These are phyloP conservation scores for Trachymyrmex cornetzi DNA, from an alignment of 1,140 invertebrate genomes.

Conservation along the genomic window DNA sequence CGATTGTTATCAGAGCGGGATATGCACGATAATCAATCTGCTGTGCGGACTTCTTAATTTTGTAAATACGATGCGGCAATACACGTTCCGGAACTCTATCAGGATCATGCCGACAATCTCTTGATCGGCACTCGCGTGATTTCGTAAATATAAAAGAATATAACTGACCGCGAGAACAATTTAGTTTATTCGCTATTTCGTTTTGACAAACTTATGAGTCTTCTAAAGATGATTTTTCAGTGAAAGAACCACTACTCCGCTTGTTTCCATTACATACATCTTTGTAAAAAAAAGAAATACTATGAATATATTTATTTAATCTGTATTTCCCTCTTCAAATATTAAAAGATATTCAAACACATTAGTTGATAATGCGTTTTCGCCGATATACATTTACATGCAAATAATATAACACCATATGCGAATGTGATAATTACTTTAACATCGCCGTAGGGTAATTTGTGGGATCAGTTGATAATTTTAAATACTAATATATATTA, in stretches of 20 bases:
- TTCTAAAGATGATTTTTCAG: constrained; percentile 7
- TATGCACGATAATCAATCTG: constrained; percentile 68
- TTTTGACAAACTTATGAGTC: not conserved
- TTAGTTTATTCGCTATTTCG: not conserved
- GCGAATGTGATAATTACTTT: constrained; percentile 59
- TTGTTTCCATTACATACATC: constrained; percentile 11
- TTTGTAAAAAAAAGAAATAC: constrained; percentile 40
- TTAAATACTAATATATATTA: constrained; percentile 51
- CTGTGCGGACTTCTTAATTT: constrained; percentile 59
- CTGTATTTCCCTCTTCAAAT: not conserved
- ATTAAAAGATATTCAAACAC: constrained; percentile 26
- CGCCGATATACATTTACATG: constrained; percentile 47
- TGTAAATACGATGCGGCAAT: constrained; percentile 66
- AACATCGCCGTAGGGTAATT: constrained; percentile 53
- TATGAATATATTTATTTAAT: constrained; percentile 41
- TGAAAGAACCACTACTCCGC: constrained; percentile 18
- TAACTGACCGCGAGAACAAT: constrained; percentile 32
- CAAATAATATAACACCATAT: constrained; percentile 38
- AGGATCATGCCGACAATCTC: constrained; percentile 7
- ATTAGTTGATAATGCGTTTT: constrained; percentile 46
- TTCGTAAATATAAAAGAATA: constrained; percentile 34
- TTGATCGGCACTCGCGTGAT: constrained; percentile 14
- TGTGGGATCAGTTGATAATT: constrained; percentile 56
- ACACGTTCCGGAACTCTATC: constrained; percentile 49
- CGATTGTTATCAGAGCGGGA: constrained; percentile 70